A percentile compares a stretch with the other conserved stretches of the same genome.
Conservation (phyloP, 2,113 vertebrate genomes). For the Gambusia holbrooki region DNA sequence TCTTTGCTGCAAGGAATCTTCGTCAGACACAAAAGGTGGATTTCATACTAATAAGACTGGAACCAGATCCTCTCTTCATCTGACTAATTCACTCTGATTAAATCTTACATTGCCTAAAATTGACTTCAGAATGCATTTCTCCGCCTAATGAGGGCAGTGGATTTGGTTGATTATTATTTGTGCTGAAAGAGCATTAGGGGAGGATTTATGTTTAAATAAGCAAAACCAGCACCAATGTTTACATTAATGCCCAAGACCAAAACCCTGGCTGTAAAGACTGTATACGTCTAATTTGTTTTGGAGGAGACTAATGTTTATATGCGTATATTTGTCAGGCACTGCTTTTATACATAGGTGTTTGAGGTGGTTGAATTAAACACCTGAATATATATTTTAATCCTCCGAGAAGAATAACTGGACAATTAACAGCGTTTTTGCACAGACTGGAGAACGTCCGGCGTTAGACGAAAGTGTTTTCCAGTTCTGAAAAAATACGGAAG, state of each 20-base stretch:
- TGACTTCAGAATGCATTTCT: conserved; percentile 12
- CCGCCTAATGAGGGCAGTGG: background rate
- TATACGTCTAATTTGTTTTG: background rate
- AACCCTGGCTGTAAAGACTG: background rate
- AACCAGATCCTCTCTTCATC: conserved; percentile 5
- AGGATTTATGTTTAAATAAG: conserved; percentile 1
- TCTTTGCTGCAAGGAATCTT: conserved; percentile 4
- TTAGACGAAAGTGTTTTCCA: background rate
- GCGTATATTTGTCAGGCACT: background rate
- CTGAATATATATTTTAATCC: background rate
- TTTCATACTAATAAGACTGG: conserved; percentile 16
- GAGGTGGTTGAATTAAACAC: background rate
- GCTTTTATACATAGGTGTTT: background rate
- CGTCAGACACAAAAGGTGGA: conserved; percentile 8
- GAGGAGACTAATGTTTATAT: background rate
- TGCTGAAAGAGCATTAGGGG: background rate
- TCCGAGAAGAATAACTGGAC: background rate
- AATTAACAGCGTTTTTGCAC: no score
- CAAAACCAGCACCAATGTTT: background rate
- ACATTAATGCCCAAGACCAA: background rate
- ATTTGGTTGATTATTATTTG: conserved; percentile 8
- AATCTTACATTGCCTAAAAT: background rate
- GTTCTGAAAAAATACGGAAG: no score
- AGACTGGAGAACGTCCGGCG: background rate
- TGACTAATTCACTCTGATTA: conserved; percentile 1